Evolutionary conservation across 2,888 invertebrate species (phyloP).

Genomic region (Callinectes sapidus): DNA sequence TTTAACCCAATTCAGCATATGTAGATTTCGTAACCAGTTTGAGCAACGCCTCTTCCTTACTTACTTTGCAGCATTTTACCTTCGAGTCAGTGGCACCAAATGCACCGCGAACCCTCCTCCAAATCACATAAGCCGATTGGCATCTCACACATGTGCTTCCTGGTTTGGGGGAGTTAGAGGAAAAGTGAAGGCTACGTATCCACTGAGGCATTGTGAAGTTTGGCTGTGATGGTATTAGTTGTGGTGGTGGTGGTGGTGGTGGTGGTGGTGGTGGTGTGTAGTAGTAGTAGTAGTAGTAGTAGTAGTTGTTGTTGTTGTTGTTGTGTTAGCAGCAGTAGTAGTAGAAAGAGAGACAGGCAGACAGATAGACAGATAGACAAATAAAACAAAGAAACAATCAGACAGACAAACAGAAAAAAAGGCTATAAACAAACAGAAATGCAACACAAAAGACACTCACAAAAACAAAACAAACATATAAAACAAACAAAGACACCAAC

Average conservation of each 20-base stretch:
- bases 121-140: neutral
- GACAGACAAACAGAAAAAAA: neutral
- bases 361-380: too few relatives aligned
- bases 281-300: neutral
- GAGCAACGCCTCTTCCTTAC: neutral
- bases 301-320: neutral
- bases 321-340: neutral
- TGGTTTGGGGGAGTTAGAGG: neutral
- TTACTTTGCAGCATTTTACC: neutral
- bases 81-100: neutral
- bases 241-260: too few relatives aligned
- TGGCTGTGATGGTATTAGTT: neutral
- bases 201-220: neutral
- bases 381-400: too few relatives aligned
- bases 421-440: neutral
- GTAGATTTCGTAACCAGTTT: neutral
- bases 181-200: neutral
- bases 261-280: neutral
- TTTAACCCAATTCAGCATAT: neutral
- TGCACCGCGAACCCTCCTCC: neutral
- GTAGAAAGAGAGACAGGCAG: neutral
- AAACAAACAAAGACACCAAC: neutral
- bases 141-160: neutral
- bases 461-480: neutral
- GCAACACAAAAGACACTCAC: too few relatives aligned